Base-by-base conservation (phyloP, 2,888 invertebrate species). In the Schizaphis graminum region DNA sequence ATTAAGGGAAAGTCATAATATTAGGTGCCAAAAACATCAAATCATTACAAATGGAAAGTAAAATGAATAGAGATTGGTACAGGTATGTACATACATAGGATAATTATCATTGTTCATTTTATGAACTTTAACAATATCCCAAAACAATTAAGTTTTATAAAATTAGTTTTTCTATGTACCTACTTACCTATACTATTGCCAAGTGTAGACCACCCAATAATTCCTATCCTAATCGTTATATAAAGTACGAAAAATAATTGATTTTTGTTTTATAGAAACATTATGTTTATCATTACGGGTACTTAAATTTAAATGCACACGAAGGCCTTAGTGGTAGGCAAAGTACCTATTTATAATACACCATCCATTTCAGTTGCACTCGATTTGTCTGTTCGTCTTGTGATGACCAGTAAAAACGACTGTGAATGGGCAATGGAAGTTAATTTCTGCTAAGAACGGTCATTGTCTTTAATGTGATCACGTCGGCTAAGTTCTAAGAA, bases 401-500 rank as follows among this genome's bases (percentile, higher is more conserved):
- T 77, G 10, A 90, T 61, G 24, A 90, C 13, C 28, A 28, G 53
- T 61, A 61, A 89, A 67, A 90, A 57, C 21, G 24, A 49, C 90
- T 21, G 44, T 24, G 35, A 47, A 87, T n/a, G n/a, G 67, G n/a
- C 67, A 67, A 67, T 47, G 49, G 90, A 49, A 90, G 90, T 90
- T 67, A 90, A 67, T 67, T 35, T 90, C 35, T 67, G 77, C 49
- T 47, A 13, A n/a, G 61, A 61, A 67, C n/a, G 35, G 49, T 67
- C 90, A 67, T 90, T 90, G 67, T 90, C n/a, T 67, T 49, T 67
- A 67, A 90, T 35, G 67, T 16, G 47, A 44, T 89, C 56, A 16
- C 49, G 90, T 90, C 90, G 90, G 90, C 90, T 35, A n/a, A 90
- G 90, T 90, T 90, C 90, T 90, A 24, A 90, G 90, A 90, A 67